These are phyloP conservation scores for Campylomormyrus numenius DNA, from an alignment of 2,113 vertebrate genomes.

Conservation along the genomic window DNA sequence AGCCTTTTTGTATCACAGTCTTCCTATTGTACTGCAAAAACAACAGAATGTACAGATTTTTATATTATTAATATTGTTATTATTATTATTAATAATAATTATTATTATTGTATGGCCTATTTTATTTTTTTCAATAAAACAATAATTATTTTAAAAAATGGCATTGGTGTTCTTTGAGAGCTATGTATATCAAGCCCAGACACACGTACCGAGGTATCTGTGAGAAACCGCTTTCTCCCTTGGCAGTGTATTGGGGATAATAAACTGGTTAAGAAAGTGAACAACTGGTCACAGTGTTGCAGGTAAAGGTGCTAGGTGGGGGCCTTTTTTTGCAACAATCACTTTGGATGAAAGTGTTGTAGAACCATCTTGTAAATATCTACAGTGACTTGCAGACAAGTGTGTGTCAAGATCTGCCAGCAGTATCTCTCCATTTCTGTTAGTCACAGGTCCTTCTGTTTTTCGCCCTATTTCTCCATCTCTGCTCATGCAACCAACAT, in stretches of 20 bases:
- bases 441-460: neutral
- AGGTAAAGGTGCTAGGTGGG: neutral
- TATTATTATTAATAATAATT: neutral
- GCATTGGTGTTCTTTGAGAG: neutral
- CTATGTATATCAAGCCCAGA: neutral
- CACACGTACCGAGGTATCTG: neutral
- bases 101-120: constrained; percentile 16
- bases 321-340: neutral
- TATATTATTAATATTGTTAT: constrained; percentile 17
- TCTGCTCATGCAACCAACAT: neutral
- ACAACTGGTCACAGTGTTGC: neutral
- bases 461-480: neutral
- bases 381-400: neutral
- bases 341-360: neutral
- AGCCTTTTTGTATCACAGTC: constrained; percentile 21
- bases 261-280: neutral
- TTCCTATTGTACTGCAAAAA: constrained; percentile 21
- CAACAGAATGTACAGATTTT: constrained; percentile 22
- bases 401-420: neutral
- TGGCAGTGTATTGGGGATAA: neutral
- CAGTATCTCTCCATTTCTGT: neutral
- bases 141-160: constrained; percentile 3
- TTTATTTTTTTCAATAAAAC: constrained; percentile 21
- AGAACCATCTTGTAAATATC: neutral
- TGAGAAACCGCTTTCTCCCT: neutral